These are phyloP conservation scores for Diadophis punctatus DNA, from an alignment of 2,113 vertebrate genomes.

Conservation along the genomic window DNA sequence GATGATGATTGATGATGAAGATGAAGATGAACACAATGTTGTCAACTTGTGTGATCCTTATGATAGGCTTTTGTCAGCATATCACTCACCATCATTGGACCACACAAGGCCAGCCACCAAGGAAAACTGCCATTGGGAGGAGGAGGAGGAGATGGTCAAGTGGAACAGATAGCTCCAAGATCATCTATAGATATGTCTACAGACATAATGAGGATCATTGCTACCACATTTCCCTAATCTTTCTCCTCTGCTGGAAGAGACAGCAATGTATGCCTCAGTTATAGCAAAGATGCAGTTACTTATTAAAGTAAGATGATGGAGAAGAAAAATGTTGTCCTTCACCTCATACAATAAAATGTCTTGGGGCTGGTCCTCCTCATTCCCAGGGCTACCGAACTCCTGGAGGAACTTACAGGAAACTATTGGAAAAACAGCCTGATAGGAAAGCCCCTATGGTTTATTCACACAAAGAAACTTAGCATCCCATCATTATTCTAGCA, in stretches of 20 bases:
- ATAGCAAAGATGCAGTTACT: not conserved
- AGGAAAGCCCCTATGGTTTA: not conserved
- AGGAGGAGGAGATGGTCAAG: not conserved
- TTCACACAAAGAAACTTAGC: not conserved
- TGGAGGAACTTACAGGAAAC: not conserved
- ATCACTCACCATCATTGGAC: not conserved
- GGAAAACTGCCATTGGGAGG: not conserved
- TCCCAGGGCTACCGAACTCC: not conserved
- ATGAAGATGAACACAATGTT: not conserved
- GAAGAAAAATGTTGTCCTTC: not conserved
- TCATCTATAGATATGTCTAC: not conserved
- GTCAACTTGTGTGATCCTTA: not conserved
- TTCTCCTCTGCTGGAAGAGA: not conserved
- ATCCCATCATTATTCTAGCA: constrained; percentile 33
- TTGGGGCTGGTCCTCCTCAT: not conserved
- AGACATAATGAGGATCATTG: not conserved
- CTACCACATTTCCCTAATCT: not conserved
- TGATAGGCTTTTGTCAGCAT: not conserved
- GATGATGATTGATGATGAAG: not conserved
- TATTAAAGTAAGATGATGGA: not conserved
- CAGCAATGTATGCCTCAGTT: not conserved
- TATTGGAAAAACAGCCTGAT: not conserved
- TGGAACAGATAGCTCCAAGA: not conserved
- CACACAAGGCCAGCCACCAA: not conserved
- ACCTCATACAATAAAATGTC: not conserved